Conservation (phyloP, 1,140 invertebrate species). For the Harlomillsia oculata region DNA sequence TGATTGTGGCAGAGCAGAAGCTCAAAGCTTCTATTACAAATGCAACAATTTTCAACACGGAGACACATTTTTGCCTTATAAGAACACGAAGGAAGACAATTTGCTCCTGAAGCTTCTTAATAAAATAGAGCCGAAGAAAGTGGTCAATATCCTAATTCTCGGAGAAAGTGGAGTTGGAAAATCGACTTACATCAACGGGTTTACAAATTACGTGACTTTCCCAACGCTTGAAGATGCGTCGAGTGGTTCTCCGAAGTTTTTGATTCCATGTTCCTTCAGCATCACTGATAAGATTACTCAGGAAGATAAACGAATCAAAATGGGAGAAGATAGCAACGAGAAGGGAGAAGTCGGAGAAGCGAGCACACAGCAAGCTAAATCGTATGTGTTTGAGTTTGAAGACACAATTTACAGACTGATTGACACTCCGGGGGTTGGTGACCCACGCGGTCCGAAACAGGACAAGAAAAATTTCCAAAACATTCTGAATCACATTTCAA, state of each 20-base stretch:
- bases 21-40: too few species aligned
- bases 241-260: neutral
- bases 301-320: neutral
- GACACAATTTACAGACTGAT: slow-evolving; percentile 30
- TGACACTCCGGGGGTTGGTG: slow-evolving; percentile 38
- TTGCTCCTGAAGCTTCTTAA: neutral
- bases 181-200: slow-evolving; percentile 29
- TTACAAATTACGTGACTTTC: slow-evolving; percentile 14
- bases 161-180: slow-evolving; percentile 29
- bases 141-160: slow-evolving; percentile 11
- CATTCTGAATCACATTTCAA: slow-evolving; percentile 26
- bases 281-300: neutral
- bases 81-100: neutral
- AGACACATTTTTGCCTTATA: too few species aligned
- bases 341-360: neutral
- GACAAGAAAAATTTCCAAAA: slow-evolving; percentile 35
- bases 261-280: neutral
- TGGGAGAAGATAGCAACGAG: slow-evolving; percentile 7
- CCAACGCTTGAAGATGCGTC: neutral
- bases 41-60: too few species aligned
- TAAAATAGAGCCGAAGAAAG: neutral
- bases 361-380: slow-evolving; percentile 7
- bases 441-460: slow-evolving; percentile 31
- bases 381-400: slow-evolving; percentile 6
- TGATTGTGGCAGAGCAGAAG: too few species aligned